Evolutionary conservation across 2,888 invertebrate genomes (phyloP), one percentile per base, ranked within the genome.

Genomic region (Nemoura dubitans): DNA sequence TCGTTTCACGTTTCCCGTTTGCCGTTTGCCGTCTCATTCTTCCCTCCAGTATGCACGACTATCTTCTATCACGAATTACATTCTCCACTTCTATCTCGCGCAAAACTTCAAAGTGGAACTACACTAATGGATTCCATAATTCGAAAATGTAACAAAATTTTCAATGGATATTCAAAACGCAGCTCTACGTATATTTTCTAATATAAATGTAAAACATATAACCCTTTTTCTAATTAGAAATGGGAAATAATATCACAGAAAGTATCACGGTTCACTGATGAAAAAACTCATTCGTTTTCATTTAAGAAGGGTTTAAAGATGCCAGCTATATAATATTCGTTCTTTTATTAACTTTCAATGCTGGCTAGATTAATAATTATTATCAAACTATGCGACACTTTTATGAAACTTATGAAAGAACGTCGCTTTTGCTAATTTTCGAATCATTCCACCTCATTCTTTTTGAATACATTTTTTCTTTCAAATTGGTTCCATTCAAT

Each of bases 41-140:
- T 59, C 59, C 59, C 59, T 59, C 21, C 59, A 59, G 59, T 59
- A 59, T 78, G 78, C 29, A 83, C 21, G 26, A 83, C 36, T 42
- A 83, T 83, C 83, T 83, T 43, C 30, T 43, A 83, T 42, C 83
- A 83, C 43, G 83, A 36, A 83, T 83, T 83, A 83, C 16, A 43
- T 36, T 83, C 42, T 29, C 43, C 26, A 16, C 25, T 83, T 43
- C 83, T 25, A 83, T 42, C 42, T 42, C 59, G 59, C 59, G 10
- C 59, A 59, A 59, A 59, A 43, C 87, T 87, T 87, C 87, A 87
- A 87, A 87, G 87, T 85, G 84, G 80, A 87, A 87, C 85, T 85
- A 84, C 85, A 85, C 85, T 87, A 87, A 87, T 85, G 87, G 85
- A 87, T 87, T 87, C 85, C 87, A 85, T 87, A 85, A 85, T 87